phyloP scores from a whole-genome alignment of 2,113 vertebrate genomes.

The Rafetus swinhoei region DNA sequence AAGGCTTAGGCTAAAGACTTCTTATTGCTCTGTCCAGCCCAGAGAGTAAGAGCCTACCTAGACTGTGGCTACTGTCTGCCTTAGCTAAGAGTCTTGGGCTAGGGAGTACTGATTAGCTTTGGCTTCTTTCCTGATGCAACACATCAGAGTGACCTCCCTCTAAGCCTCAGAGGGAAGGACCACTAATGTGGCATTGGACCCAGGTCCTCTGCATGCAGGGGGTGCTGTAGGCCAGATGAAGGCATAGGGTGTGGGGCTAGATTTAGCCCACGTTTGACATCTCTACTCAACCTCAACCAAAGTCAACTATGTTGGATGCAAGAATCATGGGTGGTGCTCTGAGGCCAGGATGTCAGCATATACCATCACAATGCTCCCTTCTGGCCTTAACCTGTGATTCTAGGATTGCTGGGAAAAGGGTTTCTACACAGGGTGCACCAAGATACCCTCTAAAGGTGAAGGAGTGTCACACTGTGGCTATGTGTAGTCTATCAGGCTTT shows the following conservation, averaged over 20 bases:
- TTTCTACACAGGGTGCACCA: neutral
- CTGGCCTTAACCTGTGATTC: neutral
- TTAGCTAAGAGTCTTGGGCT: no score
- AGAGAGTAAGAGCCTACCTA: no score
- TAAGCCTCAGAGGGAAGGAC: no score
- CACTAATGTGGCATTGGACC: no score
- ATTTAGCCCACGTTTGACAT: neutral
- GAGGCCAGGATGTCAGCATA: neutral
- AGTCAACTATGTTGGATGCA: neutral
- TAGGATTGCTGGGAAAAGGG: neutral
- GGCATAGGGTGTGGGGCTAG: neutral
- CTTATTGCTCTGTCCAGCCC: no score
- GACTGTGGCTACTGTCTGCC: no score
- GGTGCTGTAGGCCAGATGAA: no score
- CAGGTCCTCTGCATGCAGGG: neutral
- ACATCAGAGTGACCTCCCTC: no score
- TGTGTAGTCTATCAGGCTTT: neutral
- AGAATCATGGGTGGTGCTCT: neutral
- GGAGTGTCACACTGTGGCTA: neutral
- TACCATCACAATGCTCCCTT: neutral
- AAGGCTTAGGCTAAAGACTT: no score
- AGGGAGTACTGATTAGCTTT: no score
- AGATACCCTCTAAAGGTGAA: neutral
- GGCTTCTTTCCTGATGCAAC: no score
- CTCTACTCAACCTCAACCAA: neutral